These are phyloP conservation scores for Rhodophaea formosa DNA, from an alignment of 2,888 invertebrate species.

Conservation along the genomic window DNA sequence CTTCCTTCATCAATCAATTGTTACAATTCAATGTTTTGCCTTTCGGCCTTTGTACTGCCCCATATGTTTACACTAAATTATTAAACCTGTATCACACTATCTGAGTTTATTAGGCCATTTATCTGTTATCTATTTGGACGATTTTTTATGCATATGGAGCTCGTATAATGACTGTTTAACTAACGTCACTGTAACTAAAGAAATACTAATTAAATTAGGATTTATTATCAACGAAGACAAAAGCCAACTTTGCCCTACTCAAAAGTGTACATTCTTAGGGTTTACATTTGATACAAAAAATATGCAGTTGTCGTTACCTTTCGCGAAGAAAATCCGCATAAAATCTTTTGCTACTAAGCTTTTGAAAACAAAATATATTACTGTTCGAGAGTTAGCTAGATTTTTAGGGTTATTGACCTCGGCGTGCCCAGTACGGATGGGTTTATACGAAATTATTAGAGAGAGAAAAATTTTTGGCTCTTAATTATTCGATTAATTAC, in stretches of 20 bases:
- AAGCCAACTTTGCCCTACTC: constrained; percentile 18
- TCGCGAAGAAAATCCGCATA: constrained; percentile 23
- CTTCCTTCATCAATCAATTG: background rate
- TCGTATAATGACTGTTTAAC: background rate
- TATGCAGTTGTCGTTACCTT: constrained; percentile 18
- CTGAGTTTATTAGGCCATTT: background rate
- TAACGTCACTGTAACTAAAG: constrained; percentile 27
- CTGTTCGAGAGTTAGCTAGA: constrained; percentile 26
- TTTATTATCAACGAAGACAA: constrained; percentile 27
- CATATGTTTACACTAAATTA: constrained; percentile 17
- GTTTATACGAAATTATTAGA: constrained; percentile 27
- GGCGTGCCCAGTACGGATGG: constrained; percentile 30
- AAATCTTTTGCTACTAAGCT: constrained; percentile 17
- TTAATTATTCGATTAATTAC: too few relatives aligned
- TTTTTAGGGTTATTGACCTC: constrained; percentile 23
- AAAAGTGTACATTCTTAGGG: constrained; percentile 24
- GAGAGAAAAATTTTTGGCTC: constrained; percentile 24
- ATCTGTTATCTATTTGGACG: constrained; percentile 18
- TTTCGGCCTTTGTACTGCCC: constrained; percentile 17
- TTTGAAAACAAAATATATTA: constrained; percentile 3
- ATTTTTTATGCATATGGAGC: constrained; percentile 15
- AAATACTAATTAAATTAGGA: constrained; percentile 29
- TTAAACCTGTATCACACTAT: background rate
- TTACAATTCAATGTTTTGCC: constrained; percentile 5
- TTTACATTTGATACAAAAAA: constrained; percentile 20